phyloP scores from a whole-genome alignment of 1,140 invertebrate genomes.

The Triops longicaudatus region DNA sequence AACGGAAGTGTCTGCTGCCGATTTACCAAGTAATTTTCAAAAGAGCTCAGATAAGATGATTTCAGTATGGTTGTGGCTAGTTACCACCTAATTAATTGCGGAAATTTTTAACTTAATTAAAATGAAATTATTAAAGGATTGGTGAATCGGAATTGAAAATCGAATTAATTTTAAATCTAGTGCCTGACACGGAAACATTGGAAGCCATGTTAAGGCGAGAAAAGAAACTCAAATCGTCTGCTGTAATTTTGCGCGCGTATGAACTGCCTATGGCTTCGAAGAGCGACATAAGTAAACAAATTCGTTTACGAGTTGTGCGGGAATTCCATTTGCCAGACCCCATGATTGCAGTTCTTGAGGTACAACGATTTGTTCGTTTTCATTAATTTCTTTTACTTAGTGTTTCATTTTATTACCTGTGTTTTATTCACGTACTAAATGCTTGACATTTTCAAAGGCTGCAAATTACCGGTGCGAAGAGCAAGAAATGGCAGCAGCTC shows the following conservation, averaged over 20 bases:
- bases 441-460: slow-evolving; percentile 23
- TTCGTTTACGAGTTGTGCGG: slow-evolving; percentile 77
- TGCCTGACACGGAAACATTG: slow-evolving; percentile 64
- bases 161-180: slow-evolving; percentile 38
- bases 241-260: slow-evolving; percentile 66
- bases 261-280: slow-evolving; percentile 63
- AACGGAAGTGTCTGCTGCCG: slow-evolving; percentile 33
- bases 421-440: slow-evolving; percentile 5
- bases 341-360: slow-evolving; percentile 73
- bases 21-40: neutral
- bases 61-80: neutral
- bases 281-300: slow-evolving; percentile 63
- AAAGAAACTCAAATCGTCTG: slow-evolving; percentile 69
- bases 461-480: slow-evolving; percentile 31
- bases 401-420: neutral
- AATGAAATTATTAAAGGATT: slow-evolving; percentile 8
- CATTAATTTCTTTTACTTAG: slow-evolving; percentile 34
- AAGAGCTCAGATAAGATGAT: neutral
- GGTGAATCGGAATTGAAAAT: neutral
- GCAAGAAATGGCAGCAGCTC: slow-evolving; percentile 28
- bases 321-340: slow-evolving; percentile 90
- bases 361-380: neutral
- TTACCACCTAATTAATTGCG: neutral
- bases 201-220: slow-evolving; percentile 76
- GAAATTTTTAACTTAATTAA: neutral